Conservation (phyloP, 2,113 vertebrate genomes). For the Notarius lentiginosus region DNA sequence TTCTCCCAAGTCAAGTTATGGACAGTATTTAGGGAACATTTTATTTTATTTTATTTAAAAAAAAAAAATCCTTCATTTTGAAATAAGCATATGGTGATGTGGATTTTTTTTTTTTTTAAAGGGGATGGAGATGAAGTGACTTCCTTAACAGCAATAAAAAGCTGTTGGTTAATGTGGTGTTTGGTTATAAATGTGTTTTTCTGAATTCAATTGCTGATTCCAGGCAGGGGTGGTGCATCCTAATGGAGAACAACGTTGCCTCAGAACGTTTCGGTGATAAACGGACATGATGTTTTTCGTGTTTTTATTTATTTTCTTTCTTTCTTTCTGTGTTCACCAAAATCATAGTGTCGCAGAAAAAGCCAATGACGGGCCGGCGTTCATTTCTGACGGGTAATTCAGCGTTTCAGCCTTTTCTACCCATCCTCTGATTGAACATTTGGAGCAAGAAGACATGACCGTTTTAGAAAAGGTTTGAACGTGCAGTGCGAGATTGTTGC, state of each 20-base stretch:
- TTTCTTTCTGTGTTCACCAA: neutral
- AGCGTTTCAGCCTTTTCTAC: neutral
- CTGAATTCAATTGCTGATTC: neutral
- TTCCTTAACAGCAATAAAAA: constrained; percentile 32
- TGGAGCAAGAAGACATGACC: no score
- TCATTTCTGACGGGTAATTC: neutral
- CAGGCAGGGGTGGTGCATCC: neutral
- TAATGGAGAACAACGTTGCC: neutral
- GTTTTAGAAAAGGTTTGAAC: neutral
- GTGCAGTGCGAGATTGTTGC: neutral
- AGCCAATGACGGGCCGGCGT: neutral
- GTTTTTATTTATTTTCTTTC: neutral
- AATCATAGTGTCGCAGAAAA: neutral
- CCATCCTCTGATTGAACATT: neutral
- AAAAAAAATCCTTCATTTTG: neutral
- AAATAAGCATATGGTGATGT: neutral
- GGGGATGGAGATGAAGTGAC: neutral
- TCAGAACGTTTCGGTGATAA: neutral
- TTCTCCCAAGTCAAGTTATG: neutral
- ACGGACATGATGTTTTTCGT: neutral
- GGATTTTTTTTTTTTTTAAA: neutral
- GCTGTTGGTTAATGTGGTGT: constrained; percentile 11
- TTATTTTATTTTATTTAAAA: neutral
- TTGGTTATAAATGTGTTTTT: neutral
- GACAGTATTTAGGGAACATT: constrained; percentile 33